Evolutionary conservation across 2,888 invertebrate genomes (phyloP).

Genomic region (Melieria picta): DNA sequence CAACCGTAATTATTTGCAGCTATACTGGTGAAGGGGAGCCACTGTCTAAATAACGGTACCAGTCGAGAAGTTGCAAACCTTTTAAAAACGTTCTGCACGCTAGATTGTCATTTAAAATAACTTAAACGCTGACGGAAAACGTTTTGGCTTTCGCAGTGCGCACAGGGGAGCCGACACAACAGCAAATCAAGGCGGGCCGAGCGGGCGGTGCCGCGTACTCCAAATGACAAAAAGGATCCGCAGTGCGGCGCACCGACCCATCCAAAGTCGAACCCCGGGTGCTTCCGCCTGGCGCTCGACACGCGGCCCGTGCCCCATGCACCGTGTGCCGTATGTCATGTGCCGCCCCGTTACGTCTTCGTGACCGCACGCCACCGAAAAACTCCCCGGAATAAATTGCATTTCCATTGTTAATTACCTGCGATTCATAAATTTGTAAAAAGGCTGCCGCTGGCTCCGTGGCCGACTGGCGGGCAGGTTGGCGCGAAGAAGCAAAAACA

Average conservation of each 20-base stretch:
- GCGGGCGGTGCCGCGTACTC: neutral
- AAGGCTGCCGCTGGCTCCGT: slow-evolving; percentile 13
- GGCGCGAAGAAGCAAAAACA: too few relatives aligned
- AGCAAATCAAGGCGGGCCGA: neutral
- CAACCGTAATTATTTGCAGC: neutral
- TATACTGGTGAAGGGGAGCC: slow-evolving; percentile 3
- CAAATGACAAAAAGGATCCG: too few relatives aligned
- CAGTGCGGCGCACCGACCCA: too few relatives aligned
- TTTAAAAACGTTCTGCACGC: slow-evolving; percentile 54
- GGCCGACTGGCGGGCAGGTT: neutral
- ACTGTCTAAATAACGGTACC: slow-evolving; percentile 11
- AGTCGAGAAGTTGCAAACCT: slow-evolving; percentile 41
- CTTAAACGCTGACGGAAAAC: slow-evolving; percentile 52
- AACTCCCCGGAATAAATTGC: slow-evolving; percentile 50
- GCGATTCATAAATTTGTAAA: slow-evolving; percentile 53
- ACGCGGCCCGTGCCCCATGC: too few relatives aligned
- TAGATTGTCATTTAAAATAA: slow-evolving; percentile 63
- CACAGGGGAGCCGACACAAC: too few relatives aligned
- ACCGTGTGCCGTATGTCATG: neutral
- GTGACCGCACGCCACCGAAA: neutral
- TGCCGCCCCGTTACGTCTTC: neutral
- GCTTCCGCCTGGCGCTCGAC: neutral
- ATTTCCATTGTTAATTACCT: slow-evolving; percentile 59
- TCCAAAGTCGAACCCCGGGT: too few relatives aligned
- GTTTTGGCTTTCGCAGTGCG: slow-evolving; percentile 29